Base-by-base conservation (phyloP, 2,797 vertebrate species). In the Lepus oiostolus region DNA sequence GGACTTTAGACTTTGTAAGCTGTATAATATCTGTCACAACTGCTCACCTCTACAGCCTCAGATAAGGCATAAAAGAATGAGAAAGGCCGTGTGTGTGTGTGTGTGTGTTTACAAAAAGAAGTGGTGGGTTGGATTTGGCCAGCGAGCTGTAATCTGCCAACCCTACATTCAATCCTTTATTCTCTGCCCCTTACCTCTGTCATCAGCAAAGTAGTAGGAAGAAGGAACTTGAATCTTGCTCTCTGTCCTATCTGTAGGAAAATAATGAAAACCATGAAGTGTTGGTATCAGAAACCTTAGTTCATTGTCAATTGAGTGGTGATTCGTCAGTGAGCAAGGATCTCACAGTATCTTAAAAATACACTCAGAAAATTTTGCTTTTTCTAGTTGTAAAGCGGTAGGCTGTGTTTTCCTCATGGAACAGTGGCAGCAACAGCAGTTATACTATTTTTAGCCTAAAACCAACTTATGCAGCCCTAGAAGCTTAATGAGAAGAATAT, bases 361-460 rank as follows among this genome's bases (percentile, higher is more conserved):
- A 72, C 50, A 93, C 81, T 94, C 82, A 81, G 74, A 88, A 96
- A 92, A 70, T 65, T 24, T 65, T 72, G 32, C 71, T 80, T 94
- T 89, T 91, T 50, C 74, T 90, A 90, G 91, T 88, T 92, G 26
- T 85, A 32, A 65, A 91, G 81, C 91, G 93, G 50, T 92, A 88
- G 81, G 91, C 83, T 94, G 10, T 24, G 21, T 97, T 96, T 87
- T 94, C 96, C 85, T 71, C 0, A 0, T 92, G 92, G 74, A 97
- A 94, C 35, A 95, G 90, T 77, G 92, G 93, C 68, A 96, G 91
- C 92, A 96, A 93, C 67, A 96, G 72, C 38, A 93, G 83, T 28
- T 24, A 50, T 62, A 82, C 88, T 98, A 98, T 98, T 98, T 98
- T 98, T 98, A 97, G 96, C 85, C n/a, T 95, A 94, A 98, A 98